A percentile compares a stretch with the other conserved stretches of the same genome.
Conservation (phyloP, 2,888 invertebrate species). For the Gari tellinella region DNA sequence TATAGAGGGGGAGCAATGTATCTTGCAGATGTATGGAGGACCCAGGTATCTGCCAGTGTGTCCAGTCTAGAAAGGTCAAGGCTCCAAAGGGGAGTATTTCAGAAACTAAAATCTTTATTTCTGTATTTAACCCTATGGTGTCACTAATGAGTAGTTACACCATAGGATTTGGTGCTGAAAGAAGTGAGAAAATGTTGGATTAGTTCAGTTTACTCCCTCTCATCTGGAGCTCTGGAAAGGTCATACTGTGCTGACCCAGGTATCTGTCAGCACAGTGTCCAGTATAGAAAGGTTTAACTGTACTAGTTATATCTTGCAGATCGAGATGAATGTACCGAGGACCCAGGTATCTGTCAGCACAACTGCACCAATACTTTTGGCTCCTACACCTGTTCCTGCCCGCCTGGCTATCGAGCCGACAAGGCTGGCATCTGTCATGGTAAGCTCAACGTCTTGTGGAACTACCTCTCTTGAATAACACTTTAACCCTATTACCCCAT, state of each 20-base stretch:
- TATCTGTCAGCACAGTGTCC: slow-evolving; percentile 82
- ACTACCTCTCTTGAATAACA: background rate
- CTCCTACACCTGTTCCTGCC: slow-evolving; percentile 83
- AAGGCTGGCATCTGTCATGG: slow-evolving; percentile 81
- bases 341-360: slow-evolving; percentile 80
- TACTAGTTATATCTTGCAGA: slow-evolving; percentile 78
- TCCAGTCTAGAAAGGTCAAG: background rate
- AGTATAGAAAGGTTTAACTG: too few species aligned
- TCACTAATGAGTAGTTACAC: too few species aligned
- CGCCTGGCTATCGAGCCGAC: slow-evolving; percentile 82
- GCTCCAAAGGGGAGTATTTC: too few species aligned
- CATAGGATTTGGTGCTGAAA: too few species aligned
- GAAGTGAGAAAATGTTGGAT: too few species aligned
- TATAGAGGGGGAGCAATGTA: too few species aligned
- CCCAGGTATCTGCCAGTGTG: background rate
- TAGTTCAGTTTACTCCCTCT: too few species aligned
- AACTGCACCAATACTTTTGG: slow-evolving; percentile 83
- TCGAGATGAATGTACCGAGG: slow-evolving; percentile 79
- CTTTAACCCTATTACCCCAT: slow-evolving; percentile 4
- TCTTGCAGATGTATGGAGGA: background rate
- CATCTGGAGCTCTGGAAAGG: too few species aligned
- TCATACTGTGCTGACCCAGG: slow-evolving; percentile 1
- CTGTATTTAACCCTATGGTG: too few species aligned
- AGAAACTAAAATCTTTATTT: too few species aligned
- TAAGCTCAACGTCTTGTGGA: slow-evolving; percentile 43